phyloP scores from a whole-genome alignment of 2,797 vertebrate genomes.

The Gadopsis marmoratus region DNA sequence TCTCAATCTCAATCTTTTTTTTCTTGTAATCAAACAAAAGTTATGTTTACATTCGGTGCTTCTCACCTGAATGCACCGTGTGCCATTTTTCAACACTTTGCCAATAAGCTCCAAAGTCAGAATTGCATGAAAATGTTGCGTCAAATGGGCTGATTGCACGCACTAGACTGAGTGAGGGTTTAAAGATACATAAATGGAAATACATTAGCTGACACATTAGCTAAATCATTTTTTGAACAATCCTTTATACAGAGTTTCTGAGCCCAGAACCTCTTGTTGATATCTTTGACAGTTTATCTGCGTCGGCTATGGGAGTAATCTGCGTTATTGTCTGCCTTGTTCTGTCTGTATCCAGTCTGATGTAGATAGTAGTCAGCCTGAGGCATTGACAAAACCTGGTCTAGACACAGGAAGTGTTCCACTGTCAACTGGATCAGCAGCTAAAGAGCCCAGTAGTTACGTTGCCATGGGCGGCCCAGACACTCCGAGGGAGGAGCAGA shows the following conservation, averaged over 20 bases:
- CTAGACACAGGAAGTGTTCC: constrained; percentile 64
- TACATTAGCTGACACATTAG: not conserved
- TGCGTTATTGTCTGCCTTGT: constrained; percentile 32
- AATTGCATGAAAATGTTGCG: not conserved
- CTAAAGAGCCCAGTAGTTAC: constrained; percentile 59
- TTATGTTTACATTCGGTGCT: not conserved
- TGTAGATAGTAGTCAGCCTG: constrained; percentile 75
- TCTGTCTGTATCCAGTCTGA: constrained; percentile 86
- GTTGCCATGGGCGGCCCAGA: constrained; percentile 69
- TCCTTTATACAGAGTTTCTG: constrained; percentile 6
- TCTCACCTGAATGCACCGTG: not conserved
- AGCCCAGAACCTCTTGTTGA: constrained; percentile 13
- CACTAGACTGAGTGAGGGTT: not conserved
- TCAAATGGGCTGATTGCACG: constrained; percentile 8
- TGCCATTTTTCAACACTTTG: constrained; percentile 3
- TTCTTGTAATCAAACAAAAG: not conserved
- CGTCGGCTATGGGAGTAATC: constrained; percentile 37
- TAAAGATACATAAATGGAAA: constrained; percentile 8
- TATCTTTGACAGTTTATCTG: constrained; percentile 23
- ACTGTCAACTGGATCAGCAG: constrained; percentile 43
- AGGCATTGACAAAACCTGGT: constrained; percentile 56
- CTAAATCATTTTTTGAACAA: constrained; percentile 23
- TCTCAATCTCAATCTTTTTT: no score
- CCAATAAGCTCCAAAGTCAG: constrained; percentile 10
- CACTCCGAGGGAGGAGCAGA: constrained; percentile 61